phyloP scores from a whole-genome alignment of 92 coral and sea anemone species.

The Heliopora coerulea region DNA sequence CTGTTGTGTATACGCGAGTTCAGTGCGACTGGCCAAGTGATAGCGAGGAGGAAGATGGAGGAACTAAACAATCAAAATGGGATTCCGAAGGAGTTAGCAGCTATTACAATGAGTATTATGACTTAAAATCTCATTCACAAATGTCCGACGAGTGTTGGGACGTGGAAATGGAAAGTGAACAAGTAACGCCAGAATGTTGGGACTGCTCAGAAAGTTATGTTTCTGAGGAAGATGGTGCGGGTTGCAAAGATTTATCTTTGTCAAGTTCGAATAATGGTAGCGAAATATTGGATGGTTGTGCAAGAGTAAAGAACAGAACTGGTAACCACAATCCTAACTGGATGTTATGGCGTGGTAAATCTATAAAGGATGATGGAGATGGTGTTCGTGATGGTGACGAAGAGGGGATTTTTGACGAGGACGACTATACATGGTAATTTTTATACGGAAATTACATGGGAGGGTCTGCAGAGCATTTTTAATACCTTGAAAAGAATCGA shows the following conservation, averaged over 20 bases:
- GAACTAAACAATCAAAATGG: background rate
- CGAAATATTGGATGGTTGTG: background rate
- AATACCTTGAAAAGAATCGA: too few species aligned
- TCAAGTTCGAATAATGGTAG: background rate
- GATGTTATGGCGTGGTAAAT: background rate
- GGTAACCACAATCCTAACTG: conserved; percentile 1
- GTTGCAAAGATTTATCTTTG: too few species aligned
- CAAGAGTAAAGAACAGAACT: background rate
- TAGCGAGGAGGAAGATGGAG: conserved; percentile 15
- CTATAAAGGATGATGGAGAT: conserved; percentile 5
- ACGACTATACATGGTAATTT: conserved; percentile 24
- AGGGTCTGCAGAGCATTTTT: too few species aligned
- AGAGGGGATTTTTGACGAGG: conserved; percentile 1
- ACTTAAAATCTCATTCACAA: background rate
- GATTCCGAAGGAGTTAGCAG: conserved; percentile 31
- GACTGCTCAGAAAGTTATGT: background rate
- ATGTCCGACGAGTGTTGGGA: conserved; percentile 28
- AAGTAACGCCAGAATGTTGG: background rate
- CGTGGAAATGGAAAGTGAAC: conserved; percentile 17
- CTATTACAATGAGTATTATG: conserved; percentile 13
- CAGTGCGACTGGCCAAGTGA: conserved; percentile 35
- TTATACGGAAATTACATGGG: background rate
- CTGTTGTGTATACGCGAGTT: conserved; percentile 20
- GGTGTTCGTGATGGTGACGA: background rate
- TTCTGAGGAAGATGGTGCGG: background rate